Conservation (phyloP, 2,888 invertebrate species). For the Nephrotoma flavescens region DNA sequence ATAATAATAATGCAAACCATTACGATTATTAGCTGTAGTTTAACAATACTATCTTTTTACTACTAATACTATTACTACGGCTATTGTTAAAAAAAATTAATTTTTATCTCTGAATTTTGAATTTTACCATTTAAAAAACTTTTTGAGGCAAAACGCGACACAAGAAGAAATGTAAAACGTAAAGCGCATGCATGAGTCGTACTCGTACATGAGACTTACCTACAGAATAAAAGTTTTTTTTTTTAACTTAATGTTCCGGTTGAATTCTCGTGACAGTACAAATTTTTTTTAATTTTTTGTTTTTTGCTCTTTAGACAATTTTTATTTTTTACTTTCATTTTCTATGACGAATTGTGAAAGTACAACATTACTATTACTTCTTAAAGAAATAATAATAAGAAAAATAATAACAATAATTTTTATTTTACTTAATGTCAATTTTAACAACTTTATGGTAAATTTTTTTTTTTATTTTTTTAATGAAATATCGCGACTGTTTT, state of each 20-base stretch:
- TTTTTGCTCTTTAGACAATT: background rate
- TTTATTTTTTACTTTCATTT: background rate
- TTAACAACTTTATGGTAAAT: background rate
- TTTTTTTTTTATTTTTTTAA: background rate
- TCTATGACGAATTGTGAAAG: conserved; percentile 4
- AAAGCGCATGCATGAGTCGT: background rate
- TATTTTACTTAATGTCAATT: background rate
- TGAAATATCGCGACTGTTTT: background rate
- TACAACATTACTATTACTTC: background rate
- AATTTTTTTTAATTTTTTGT: background rate
- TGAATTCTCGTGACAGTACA: conserved; percentile 3
- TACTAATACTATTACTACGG: background rate
- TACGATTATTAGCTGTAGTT: background rate
- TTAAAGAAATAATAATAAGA: background rate
- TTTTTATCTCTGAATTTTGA: background rate
- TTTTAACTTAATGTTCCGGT: background rate
- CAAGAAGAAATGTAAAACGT: background rate
- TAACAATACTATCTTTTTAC: background rate
- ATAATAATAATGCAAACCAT: background rate
- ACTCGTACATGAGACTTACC: no score
- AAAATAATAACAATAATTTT: background rate
- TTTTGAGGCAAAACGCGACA: background rate
- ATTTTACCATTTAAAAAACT: background rate
- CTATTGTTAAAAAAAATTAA: background rate
- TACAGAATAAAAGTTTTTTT: background rate